Base-by-base conservation (phyloP, 2,888 invertebrate genomes). In the Rambutsinella grinnellia region DNA sequence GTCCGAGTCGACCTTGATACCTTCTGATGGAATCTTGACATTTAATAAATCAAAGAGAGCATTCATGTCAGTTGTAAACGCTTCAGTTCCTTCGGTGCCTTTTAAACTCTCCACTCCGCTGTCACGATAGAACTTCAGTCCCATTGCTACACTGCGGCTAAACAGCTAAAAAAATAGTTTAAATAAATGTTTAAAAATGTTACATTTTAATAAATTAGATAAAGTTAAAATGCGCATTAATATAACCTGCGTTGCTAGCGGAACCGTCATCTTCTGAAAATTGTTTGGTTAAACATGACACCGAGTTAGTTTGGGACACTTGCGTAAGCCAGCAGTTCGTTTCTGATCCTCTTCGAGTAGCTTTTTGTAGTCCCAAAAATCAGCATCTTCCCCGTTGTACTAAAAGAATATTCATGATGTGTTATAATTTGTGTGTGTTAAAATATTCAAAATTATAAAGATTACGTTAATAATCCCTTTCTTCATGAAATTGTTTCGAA, bases 11-110 rank as follows among this genome's bases (percentile, higher is more conserved):
- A 15, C 0, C 6, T 13, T 26, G n/a, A 75, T 24, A 13, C 75
- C 75, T n/a, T 54, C 54, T 2, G 13, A 56, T 10, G 63, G 36
- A 19, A 49, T 51, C 17, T 46, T n/a, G 2, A 46, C 63, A 49
- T 69, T 76, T 13, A 69, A 24, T 2, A 53, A 28, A 53, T 76
- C 76, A 47, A 76, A 62, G 6, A 69, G 13, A 44, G 57, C 58
- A 17, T 76, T 76, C 44, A 76, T 21, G 5, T 21, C n/a, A 1
- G 21, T 0, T 3, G 76, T 76, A 27, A 69, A 63, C 2, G 23
- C 21, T 17, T 69, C 58, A 0, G 76, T 76, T 0, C n/a, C 53
- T n/a, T 47, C 46, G 0, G 56, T 24, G 13, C 13, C 28, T 19
- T 21, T 1, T 0, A 66, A 57, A 2, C 19, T 27, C 5, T 0